Base-by-base conservation (phyloP, 2,797 vertebrate species). In the Myotis myotis region DNA sequence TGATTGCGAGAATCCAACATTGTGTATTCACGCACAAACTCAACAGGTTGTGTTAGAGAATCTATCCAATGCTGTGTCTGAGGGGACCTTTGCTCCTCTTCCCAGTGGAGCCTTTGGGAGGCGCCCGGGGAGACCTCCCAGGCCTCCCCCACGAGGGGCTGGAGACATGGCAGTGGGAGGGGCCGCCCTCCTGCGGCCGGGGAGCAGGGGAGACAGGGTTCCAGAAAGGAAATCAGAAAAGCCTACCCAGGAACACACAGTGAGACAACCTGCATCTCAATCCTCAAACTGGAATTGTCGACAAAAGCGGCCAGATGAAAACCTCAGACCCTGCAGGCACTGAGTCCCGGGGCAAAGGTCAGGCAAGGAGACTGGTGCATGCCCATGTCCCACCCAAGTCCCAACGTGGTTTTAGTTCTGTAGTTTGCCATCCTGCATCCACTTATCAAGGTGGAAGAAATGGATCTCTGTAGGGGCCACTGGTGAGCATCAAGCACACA, bases 251-350 rank as follows among this genome's bases (percentile, higher is more conserved):
- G 79, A 80, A 28, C 44, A 88, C 44, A 88, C 44, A 28, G 49
- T 0, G 66, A 80, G 28, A 49, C 41, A 1, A 17, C 2, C 25
- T 57, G 47, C 2, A 1, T 2, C 6, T 13, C 36, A n/a, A 3
- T 33, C 80, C 44, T 75, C 28, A 78, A 41, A 12, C 6, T 22
- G 47, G 33, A 80, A 62, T 15, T 49, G 78, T 44, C 51, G 10
- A 22, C 16, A 41, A 41, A 53, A 70, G 30, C 25, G 49, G 22
- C 44, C 60, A 3, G 57, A 53, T 6, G 57, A 8, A 68, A 89
- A 72, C 38, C 28, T 23, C 36, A 15, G 8, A 16, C 47, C 22
- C 30, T 2, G 1, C 2, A 22, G 62, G 3, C 22, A 1, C 0
- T 3, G 51, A 33, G 6, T 28, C 22, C 33, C 7, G 0, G 36